These are phyloP conservation scores for Schizothorax lantsangensis DNA, from an alignment of 2,797 vertebrate genomes.

Conservation along the genomic window DNA sequence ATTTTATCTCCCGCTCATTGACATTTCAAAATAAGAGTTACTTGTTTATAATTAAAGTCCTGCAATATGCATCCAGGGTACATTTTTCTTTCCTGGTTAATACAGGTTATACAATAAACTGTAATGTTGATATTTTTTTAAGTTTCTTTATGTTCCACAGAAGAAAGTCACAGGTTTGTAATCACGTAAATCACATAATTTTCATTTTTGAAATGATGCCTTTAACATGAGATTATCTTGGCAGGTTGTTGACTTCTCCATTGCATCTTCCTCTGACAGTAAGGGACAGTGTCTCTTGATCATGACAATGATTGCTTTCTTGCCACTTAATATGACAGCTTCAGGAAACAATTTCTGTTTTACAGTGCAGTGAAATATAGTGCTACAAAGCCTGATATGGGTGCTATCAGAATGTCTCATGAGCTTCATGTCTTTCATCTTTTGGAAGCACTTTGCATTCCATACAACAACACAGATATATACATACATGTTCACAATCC, in stretches of 20 bases:
- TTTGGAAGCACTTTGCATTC: neutral
- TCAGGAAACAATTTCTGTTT: neutral
- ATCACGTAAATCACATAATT: too few relatives aligned
- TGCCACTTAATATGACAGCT: neutral
- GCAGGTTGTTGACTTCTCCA: neutral
- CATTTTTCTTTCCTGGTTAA: too few relatives aligned
- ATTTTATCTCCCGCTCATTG: too few relatives aligned
- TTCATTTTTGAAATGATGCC: neutral
- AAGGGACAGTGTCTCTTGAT: neutral
- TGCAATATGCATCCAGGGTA: too few relatives aligned
- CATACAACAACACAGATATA: neutral
- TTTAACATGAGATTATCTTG: neutral
- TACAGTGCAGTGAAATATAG: neutral
- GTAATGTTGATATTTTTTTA: too few relatives aligned
- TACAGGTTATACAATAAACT: too few relatives aligned
- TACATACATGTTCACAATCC: neutral
- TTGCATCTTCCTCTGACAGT: neutral
- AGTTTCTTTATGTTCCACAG: too few relatives aligned
- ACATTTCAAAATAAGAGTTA: too few relatives aligned
- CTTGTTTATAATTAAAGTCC: too few relatives aligned
- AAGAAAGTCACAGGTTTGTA: too few relatives aligned
- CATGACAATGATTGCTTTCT: neutral
- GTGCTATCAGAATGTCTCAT: neutral
- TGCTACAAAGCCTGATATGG: neutral
- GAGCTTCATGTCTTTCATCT: slow-evolving; percentile 17